A percentile compares a stretch with the other conserved stretches of the same genome.
Evolutionary conservation across 2,797 vertebrate species (phyloP).

Genomic region (Rhabdophis nuchalis): DNA sequence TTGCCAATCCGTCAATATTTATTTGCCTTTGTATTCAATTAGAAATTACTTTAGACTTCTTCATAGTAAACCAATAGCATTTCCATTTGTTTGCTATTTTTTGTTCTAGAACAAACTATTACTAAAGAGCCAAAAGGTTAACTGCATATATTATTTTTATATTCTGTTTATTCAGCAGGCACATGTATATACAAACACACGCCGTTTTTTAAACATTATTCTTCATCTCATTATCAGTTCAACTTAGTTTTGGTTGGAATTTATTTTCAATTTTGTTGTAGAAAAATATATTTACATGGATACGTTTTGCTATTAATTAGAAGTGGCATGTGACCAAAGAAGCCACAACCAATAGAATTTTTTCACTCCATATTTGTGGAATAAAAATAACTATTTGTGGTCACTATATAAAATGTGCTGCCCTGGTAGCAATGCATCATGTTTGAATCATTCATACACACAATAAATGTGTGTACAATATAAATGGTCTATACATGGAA

Average conservation of each 20-base stretch:
- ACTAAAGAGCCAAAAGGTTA: background rate
- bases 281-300: background rate
- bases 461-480: background rate
- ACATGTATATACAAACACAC: background rate
- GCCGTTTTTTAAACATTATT: background rate
- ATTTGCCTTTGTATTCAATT: background rate
- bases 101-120: background rate
- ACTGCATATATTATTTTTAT: background rate
- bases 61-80: background rate
- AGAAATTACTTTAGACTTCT: background rate
- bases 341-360: background rate
- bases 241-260: background rate
- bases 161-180: background rate
- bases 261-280: background rate
- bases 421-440: background rate
- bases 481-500: background rate
- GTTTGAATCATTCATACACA: background rate
- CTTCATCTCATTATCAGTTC: background rate
- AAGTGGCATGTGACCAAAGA: background rate
- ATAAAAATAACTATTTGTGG: background rate
- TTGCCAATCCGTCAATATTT: background rate
- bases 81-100: background rate
- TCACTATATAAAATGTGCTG: background rate
- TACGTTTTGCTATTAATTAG: background rate
- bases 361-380: background rate